Evolutionary conservation across 1,140 invertebrate species (phyloP).

Genomic region (Zophobas atratus): DNA sequence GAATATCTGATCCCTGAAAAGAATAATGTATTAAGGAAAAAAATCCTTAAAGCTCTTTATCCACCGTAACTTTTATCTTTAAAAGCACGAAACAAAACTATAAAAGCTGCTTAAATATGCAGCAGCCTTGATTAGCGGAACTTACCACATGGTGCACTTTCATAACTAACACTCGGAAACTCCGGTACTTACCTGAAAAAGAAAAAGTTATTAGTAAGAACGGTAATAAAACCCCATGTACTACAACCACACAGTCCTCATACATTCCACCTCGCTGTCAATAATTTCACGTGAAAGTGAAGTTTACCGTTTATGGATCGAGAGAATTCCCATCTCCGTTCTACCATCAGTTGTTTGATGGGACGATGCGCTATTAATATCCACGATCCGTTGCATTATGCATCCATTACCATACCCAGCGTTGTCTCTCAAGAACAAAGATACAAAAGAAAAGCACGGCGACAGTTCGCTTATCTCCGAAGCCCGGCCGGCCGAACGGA

Average conservation of each 20-base stretch:
- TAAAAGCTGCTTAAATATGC: not conserved
- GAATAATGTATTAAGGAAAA: too few relatives aligned
- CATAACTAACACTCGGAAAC: not conserved
- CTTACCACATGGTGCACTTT: constrained; percentile 6
- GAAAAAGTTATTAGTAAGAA: constrained; percentile 32
- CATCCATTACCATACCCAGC: constrained; percentile 32
- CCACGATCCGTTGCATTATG: constrained; percentile 22
- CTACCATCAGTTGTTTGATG: constrained; percentile 23
- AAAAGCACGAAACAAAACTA: too few relatives aligned
- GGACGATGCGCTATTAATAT: constrained; percentile 36
- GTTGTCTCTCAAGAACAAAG: constrained; percentile 3
- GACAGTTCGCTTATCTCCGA: constrained; percentile 12
- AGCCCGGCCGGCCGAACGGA: not conserved
- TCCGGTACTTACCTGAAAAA: constrained; percentile 47
- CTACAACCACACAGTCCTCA: not conserved
- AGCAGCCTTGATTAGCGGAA: not conserved
- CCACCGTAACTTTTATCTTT: too few relatives aligned
- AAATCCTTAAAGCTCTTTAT: too few relatives aligned
- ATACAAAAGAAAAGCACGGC: not conserved
- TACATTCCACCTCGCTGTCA: constrained; percentile 22
- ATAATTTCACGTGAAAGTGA: constrained; percentile 25
- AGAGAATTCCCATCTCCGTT: constrained; percentile 32
- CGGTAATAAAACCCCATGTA: not conserved
- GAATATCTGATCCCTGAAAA: too few relatives aligned
- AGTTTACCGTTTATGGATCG: constrained; percentile 29